These are phyloP conservation scores for Eriosoma lanigerum DNA, from an alignment of 1,140 invertebrate genomes.

Conservation along the genomic window DNA sequence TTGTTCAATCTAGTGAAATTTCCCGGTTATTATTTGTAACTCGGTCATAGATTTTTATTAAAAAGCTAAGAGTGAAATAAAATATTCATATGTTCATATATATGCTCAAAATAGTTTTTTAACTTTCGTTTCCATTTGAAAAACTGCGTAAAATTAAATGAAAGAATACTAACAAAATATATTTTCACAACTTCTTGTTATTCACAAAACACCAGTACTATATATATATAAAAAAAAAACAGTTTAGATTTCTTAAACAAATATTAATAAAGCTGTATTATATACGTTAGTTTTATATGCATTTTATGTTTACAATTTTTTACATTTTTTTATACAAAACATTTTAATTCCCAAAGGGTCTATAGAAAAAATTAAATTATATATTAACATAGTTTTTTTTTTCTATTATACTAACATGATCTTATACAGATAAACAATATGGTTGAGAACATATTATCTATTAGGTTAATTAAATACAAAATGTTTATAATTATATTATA, in stretches of 20 bases:
- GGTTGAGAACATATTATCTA: no score
- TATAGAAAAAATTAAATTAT: no score
- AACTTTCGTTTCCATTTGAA: neutral
- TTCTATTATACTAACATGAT: no score
- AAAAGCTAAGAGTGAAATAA: neutral
- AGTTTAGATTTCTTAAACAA: neutral
- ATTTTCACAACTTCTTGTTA: neutral
- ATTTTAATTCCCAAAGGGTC: no score
- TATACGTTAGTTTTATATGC: no score
- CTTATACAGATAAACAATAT: no score
- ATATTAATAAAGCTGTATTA: no score
- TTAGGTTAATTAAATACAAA: no score
- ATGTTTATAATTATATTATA: no score
- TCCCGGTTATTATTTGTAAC: conserved; percentile 18
- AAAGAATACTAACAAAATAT: neutral
- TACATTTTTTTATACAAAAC: no score
- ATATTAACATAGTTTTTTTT: no score
- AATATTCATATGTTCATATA: conserved; percentile 1
- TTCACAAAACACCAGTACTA: neutral
- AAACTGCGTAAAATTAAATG: neutral
- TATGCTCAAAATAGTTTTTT: neutral
- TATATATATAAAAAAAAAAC: neutral
- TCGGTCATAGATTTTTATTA: neutral
- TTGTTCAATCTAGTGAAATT: neutral
- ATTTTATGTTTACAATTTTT: no score